Percentiles rank a stretch among this genome's conserved stretches.
Evolutionary conservation across 2,888 invertebrate species (phyloP).

Genomic region (Tipula vernalis): DNA sequence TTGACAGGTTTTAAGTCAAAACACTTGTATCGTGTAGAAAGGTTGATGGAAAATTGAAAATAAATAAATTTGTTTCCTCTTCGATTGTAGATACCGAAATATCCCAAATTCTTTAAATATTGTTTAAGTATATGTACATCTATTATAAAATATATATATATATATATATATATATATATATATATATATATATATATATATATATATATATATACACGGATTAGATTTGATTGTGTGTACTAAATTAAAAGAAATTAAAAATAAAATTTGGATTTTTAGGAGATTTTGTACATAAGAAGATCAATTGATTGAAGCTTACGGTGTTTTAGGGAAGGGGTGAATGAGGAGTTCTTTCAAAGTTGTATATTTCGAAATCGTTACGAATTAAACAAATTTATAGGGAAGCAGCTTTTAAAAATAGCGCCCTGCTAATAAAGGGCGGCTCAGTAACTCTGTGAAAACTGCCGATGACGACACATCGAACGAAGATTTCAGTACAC

Average conservation of each 20-base stretch:
- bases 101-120: neutral
- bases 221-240: neutral
- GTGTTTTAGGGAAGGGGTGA: too few relatives aligned
- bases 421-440: too few relatives aligned
- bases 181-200: neutral
- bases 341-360: too few relatives aligned
- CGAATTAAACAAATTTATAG: too few relatives aligned
- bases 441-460: too few relatives aligned
- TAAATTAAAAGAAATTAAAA: neutral
- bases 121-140: neutral
- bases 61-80: neutral
- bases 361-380: too few relatives aligned
- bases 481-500: too few relatives aligned
- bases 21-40: neutral
- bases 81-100: neutral
- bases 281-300: neutral
- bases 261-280: neutral
- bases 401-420: too few relatives aligned
- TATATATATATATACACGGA: neutral
- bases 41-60: neutral
- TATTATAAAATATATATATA: neutral
- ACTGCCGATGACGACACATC: too few relatives aligned
- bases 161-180: neutral
- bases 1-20: neutral
- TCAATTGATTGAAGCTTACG: neutral